phyloP scores from a whole-genome alignment of 1,140 invertebrate species.

The Neodiprion pinetum region DNA sequence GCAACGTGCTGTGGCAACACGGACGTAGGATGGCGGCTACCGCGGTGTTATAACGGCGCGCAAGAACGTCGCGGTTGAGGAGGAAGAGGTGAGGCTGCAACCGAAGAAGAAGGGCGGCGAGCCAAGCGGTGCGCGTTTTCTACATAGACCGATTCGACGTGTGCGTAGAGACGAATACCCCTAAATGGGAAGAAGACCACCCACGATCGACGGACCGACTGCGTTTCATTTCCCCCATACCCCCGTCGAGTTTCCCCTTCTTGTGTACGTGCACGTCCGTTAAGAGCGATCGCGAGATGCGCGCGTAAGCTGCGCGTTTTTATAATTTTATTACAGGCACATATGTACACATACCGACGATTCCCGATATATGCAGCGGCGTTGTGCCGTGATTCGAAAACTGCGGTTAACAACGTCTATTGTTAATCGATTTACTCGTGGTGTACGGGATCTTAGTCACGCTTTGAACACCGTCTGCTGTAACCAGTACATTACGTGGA shows the following conservation, averaged over 20 bases:
- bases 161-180: constrained; percentile 1
- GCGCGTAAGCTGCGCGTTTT: no score
- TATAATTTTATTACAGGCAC: no score
- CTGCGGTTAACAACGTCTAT: no score
- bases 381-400: no score
- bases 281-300: not conserved
- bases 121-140: not conserved
- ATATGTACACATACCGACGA: no score
- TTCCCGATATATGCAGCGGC: no score
- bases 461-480: no score
- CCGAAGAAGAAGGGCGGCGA: not conserved
- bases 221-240: not conserved
- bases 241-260: not conserved
- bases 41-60: not conserved
- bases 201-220: constrained; percentile 3
- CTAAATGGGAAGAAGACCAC: not conserved
- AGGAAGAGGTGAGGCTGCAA: not conserved
- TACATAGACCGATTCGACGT: not conserved
- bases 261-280: not conserved
- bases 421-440: no score
- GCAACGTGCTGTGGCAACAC: not conserved
- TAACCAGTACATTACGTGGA: no score
- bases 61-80: not conserved
- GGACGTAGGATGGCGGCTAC: not conserved
- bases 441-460: no score